Percentiles rank a stretch among this genome's conserved stretches.
Evolutionary conservation across 2,797 vertebrate genomes (phyloP).

Genomic region (Schizothorax lantsangensis): DNA sequence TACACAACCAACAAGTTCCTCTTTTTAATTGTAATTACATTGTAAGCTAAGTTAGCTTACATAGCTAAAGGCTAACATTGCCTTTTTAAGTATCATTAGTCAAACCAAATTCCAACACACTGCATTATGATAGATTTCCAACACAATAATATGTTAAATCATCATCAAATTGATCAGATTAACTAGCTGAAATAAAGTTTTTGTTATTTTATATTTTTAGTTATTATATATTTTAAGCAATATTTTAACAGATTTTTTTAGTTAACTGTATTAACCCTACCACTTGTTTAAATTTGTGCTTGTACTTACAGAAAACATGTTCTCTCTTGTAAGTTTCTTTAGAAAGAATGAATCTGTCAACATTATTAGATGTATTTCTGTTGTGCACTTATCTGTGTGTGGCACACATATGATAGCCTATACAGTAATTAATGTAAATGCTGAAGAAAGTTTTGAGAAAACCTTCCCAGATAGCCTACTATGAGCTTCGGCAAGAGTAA

Average conservation of each 20-base stretch:
- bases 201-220: neutral
- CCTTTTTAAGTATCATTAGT: neutral
- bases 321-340: neutral
- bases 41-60: neutral
- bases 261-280: neutral
- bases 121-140: neutral
- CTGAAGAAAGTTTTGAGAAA: neutral
- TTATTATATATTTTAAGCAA: neutral
- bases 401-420: neutral
- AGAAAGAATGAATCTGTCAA: neutral
- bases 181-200: neutral
- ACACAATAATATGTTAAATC: neutral
- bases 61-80: too few species aligned
- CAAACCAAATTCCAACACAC: neutral
- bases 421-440: slow-evolving; percentile 1
- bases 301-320: neutral
- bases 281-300: neutral
- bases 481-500: neutral
- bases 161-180: neutral
- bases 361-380: neutral
- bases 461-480: neutral
- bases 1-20: neutral
- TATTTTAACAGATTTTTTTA: neutral
- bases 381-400: neutral
- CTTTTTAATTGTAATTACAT: neutral